Conservation (phyloP, 2,113 vertebrate genomes). For the Triplophysa tibetana region DNA sequence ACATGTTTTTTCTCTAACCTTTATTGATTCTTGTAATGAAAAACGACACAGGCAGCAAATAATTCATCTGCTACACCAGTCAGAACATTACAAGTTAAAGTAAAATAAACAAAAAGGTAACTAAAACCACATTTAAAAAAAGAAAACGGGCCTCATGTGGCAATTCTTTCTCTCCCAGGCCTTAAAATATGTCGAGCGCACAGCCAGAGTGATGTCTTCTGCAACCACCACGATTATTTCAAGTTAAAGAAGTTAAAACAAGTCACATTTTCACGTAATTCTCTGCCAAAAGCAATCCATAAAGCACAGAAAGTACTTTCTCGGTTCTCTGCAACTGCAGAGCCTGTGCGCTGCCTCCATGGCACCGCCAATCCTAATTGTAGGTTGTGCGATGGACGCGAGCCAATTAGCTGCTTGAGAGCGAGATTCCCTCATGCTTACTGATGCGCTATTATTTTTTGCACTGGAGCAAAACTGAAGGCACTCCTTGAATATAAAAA, state of each 20-base stretch:
- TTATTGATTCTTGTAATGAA: slow-evolving; percentile 27
- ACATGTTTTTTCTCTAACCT: slow-evolving; percentile 20
- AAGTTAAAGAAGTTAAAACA: slow-evolving; percentile 52
- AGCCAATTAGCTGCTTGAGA: slow-evolving; percentile 59
- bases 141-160: slow-evolving; percentile 14
- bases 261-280: slow-evolving; percentile 50
- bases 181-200: slow-evolving; percentile 39
- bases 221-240: slow-evolving; percentile 39
- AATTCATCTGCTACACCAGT: slow-evolving; percentile 28
- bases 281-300: slow-evolving; percentile 54
- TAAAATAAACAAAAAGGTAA: slow-evolving; percentile 35
- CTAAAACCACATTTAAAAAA: slow-evolving; percentile 37
- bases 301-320: slow-evolving; percentile 48
- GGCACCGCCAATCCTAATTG: slow-evolving; percentile 55
- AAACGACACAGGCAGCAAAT: slow-evolving; percentile 10
- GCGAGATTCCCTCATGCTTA: slow-evolving; percentile 52
- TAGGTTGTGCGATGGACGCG: slow-evolving; percentile 54
- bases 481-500: slow-evolving; percentile 32
- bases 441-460: slow-evolving; percentile 58
- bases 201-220: slow-evolving; percentile 31
- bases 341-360: slow-evolving; percentile 30
- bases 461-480: slow-evolving; percentile 56
- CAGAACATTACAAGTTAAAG: slow-evolving; percentile 28
- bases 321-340: slow-evolving; percentile 33
- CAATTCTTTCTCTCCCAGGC: slow-evolving; percentile 16